phyloP scores from a whole-genome alignment of 1,140 invertebrate species.

The Saccostrea glomerata region DNA sequence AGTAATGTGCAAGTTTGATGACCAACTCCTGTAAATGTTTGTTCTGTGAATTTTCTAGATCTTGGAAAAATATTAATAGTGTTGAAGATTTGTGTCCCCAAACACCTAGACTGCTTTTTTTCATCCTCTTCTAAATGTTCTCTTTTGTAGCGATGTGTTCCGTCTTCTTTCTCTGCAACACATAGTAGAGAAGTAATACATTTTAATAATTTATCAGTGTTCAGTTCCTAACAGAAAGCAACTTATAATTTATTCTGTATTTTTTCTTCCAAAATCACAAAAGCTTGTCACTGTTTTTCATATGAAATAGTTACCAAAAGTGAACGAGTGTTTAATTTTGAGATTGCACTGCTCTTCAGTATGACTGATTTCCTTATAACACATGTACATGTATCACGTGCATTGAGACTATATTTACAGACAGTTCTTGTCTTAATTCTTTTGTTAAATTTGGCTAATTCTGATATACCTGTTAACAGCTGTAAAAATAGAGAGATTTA shows the following conservation, averaged over 20 bases:
- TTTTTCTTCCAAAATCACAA: neutral
- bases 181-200: slow-evolving; percentile 21
- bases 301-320: neutral
- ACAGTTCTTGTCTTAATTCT: neutral
- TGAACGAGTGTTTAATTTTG: neutral
- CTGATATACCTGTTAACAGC: neutral
- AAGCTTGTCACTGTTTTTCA: neutral
- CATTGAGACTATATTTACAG: neutral
- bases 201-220: neutral
- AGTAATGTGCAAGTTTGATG: neutral
- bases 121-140: neutral
- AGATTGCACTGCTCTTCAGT: neutral
- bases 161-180: neutral
- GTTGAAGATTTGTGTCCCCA: neutral
- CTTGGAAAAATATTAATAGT: neutral
- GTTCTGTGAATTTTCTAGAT: neutral
- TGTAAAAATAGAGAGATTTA: neutral
- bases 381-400: neutral
- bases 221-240: neutral
- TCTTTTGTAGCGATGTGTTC: neutral
- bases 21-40: no score
- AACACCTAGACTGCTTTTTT: neutral
- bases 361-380: neutral
- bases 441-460: neutral
- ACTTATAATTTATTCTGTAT: neutral